Conservation (phyloP, 2,113 vertebrate species). For the Marmota monax region DNA sequence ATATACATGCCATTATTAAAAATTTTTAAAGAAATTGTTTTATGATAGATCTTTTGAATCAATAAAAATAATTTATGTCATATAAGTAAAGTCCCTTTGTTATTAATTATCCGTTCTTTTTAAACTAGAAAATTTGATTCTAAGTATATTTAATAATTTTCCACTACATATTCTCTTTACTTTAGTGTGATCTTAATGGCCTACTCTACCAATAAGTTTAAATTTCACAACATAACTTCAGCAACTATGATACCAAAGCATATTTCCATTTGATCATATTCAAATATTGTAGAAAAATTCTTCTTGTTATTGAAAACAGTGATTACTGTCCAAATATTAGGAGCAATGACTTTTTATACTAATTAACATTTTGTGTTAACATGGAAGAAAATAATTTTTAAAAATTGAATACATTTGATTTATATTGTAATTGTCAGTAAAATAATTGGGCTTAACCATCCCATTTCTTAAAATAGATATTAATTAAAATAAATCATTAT, state of each 20-base stretch:
- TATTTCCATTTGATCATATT: background rate
- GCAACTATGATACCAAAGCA: background rate
- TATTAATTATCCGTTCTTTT: background rate
- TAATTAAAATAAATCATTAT: too few relatives aligned
- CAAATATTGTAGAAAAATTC: too few relatives aligned
- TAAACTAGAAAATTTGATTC: background rate
- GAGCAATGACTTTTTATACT: background rate
- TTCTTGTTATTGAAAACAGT: too few relatives aligned
- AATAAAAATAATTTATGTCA: background rate
- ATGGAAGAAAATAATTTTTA: too few relatives aligned
- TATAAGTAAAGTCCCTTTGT: background rate
- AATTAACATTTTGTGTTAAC: background rate
- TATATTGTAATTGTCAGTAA: background rate
- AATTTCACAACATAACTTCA: background rate
- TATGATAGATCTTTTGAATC: background rate
- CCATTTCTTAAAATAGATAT: too few relatives aligned
- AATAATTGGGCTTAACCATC: too few relatives aligned
- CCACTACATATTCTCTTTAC: background rate
- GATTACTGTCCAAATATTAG: too few relatives aligned
- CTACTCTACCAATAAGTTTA: background rate
- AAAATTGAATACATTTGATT: background rate
- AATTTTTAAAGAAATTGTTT: background rate
- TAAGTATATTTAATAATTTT: background rate
- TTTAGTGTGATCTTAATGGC: background rate
- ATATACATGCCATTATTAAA: background rate